Evolutionary conservation across 2,888 invertebrate species (phyloP), one percentile per base, ranked within the genome.

Genomic region (Teleiodes luculella): DNA sequence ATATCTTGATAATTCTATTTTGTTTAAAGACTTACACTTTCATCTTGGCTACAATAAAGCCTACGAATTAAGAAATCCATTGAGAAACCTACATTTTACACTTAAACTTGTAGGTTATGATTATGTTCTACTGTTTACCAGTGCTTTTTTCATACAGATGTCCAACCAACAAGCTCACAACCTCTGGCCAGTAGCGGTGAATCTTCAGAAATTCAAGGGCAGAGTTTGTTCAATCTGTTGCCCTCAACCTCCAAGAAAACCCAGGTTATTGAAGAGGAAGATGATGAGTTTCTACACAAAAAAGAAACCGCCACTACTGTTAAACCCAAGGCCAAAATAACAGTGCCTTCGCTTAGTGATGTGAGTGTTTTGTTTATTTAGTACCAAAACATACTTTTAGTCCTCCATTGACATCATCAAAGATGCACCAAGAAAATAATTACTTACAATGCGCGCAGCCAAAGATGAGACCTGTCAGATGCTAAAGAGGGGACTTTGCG

Each of bases 341-440:
- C 90, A 39, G 91, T 95, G 49, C 95, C 95, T 1, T 93, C 93
- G 1, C 79, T 95, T 3, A 91, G 89, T 63, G 92, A 94, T 75
- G 93, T 92, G 80, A 80, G 82, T 39, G 47, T 61, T 16, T 16
- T 8, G 8, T 8, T 14, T 4, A 24, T 4, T 24, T 24, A n/a
- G n/a, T n/a, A n/a, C n/a, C n/a, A n/a, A n/a, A n/a, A n/a, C n/a
- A n/a, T n/a, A n/a, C n/a, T n/a, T n/a, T 24, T 4, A 24, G 24
- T 24, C 24, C 24, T 24, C 24, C 6, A 24, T 24, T 24, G 24
- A 4, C 3, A 24, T 6, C 6, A 24, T 24, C 24, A 24, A 24
- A 4, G 24, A 6, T 3, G 24, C 24, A 24, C 6, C 3, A 4
- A 24, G 2, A n/a, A 36, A 13, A 2, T n/a, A n/a, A n/a, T n/a